Base-by-base conservation (phyloP, 2,113 vertebrate genomes). In the Mesocricetus auratus region DNA sequence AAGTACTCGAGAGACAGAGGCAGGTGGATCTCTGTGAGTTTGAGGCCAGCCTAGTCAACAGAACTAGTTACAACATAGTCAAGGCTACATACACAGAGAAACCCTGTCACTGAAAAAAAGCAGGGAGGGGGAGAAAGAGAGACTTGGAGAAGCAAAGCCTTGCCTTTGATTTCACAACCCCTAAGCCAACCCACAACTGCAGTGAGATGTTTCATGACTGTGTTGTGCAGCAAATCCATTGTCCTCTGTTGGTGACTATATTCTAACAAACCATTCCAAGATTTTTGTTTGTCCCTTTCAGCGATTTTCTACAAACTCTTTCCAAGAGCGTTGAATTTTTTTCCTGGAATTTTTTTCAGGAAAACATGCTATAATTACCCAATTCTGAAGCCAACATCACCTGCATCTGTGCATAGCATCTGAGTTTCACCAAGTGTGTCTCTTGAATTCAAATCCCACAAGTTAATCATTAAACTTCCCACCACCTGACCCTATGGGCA, bases 401-500 rank as follows among this genome's bases (percentile, higher is more conserved):
- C 29, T 64, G 91, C 4, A 42, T 94, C 91, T 93, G 85, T 74
- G 50, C 73, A 36, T 64, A 60, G 53, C 74, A 86, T 95, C 86
- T 56, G 66, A 96, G 91, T 93, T 83, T 96, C 50, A 83, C 68
- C 89, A 60, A 96, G 77, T 74, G 31, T 53, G 86, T 89, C 93
- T 89, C 91, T 96, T 94, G 95, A 95, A 97, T 73, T 91, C 60
- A 17, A 47, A 68, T n/a, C 73, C 17, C 19, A 22, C 58, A 15
- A 94, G 96, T 97, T 97, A 97, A 96, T 97, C 93, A 97, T 97
- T 96, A 97, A 92, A 58, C 9, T 95, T 91, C 13, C 19, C 17
- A 79, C 90, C 64, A 64, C 93, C 89, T 86, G 94, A 90, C 26
- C 77, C 15, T 45, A 71, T 26, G 81, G 22, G 5, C 77, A 26